Evolutionary conservation across 2,888 invertebrate genomes (phyloP), one percentile per base, ranked within the genome.

Genomic region (Limnephilus marmoratus): DNA sequence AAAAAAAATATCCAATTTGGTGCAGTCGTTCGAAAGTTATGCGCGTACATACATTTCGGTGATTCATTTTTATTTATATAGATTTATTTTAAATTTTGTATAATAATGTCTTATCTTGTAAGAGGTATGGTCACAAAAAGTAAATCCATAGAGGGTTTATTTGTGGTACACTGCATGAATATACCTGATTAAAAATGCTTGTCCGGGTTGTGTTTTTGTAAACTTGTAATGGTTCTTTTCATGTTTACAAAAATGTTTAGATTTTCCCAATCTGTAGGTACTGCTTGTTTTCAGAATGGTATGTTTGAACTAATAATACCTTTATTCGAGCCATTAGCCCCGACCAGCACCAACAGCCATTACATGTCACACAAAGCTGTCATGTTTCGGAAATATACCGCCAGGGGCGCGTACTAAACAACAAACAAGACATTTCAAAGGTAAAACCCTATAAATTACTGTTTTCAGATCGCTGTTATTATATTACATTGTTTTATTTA

Each of bases 301-400:
- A 9, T 68, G 68, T 24, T 68, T 41, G 68, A 68, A 68, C 68
- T n/a, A 68, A 68, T 91, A 89, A 89, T 91, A 83, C 85, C 88
- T 90, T 91, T 86, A 45, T 68, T 68, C 68, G 24, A 68, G 68
- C 68, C 68, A 68, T 68, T 68, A 41, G 41, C n/a, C 29, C 15
- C 49, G 41, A 86, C 45, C 45, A 86, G 86, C 45, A 41, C 86
- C 86, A 86, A 45, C 45, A 86, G 49, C 49, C 86, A 86, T 45
- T 86, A 86, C 86, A 86, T 86, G 86, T 86, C 86, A 86, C 86
- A 86, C 86, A 86, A 86, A 86, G 86, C 86, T 86, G 86, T 86
- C 86, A 86, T 45, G 86, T 45, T 86, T 86, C 86, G 7, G n/a
- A 86, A 49, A 86, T 86, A 41, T 86, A 45, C 24, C 86, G 45